Conservation (phyloP, 1,140 invertebrate genomes). For the Lucilia sericata region DNA sequence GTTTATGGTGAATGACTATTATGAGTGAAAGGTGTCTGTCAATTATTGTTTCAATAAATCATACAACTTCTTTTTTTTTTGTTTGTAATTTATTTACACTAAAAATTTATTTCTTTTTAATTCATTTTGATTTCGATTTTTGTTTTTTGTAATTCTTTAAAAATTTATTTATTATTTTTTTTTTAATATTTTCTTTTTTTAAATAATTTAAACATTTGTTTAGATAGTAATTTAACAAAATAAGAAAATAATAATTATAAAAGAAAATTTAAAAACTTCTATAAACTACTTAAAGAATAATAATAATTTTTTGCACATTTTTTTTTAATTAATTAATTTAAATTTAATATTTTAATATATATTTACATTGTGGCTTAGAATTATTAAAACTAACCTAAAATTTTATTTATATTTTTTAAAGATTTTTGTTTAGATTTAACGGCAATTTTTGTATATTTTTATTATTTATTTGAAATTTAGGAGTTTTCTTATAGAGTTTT, state of each 20-base stretch:
- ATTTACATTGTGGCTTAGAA: not conserved
- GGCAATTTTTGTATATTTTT: not conserved
- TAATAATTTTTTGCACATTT: slow-evolving; percentile 35
- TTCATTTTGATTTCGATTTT: not conserved
- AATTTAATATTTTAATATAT: not conserved
- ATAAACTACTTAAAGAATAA: slow-evolving; percentile 40
- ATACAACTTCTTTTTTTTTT: not conserved
- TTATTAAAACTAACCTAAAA: not conserved
- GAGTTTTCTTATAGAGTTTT: too few relatives aligned
- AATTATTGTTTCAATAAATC: not conserved
- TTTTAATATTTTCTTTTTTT: not conserved
- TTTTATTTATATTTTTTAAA: not conserved
- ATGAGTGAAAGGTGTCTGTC: not conserved
- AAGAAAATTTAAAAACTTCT: slow-evolving; percentile 28
- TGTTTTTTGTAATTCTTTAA: not conserved
- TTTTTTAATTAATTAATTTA: slow-evolving; percentile 5
- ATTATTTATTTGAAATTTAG: not conserved
- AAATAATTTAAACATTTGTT: slow-evolving; percentile 35
- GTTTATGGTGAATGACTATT: not conserved
- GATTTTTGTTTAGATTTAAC: not conserved
- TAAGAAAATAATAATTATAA: not conserved
- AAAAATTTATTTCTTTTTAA: not conserved
- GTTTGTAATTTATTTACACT: not conserved
- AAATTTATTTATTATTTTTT: not conserved
- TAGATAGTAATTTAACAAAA: slow-evolving; percentile 23